phyloP scores from a whole-genome alignment of 2,113 vertebrate genomes.

The Eulacestoma nigropectus region DNA sequence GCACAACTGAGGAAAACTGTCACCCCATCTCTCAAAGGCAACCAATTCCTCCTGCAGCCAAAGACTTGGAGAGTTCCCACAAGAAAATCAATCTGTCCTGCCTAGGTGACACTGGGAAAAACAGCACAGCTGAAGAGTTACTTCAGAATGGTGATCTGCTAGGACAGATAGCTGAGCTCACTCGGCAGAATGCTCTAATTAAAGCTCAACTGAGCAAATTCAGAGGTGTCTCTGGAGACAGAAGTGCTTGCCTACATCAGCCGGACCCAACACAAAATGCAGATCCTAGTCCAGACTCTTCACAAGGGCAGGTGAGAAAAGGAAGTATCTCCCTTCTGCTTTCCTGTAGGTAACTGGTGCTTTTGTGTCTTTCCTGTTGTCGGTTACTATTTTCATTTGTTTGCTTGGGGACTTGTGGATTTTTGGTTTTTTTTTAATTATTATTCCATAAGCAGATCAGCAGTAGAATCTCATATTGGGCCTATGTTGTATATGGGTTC shows the following conservation, averaged over 20 bases:
- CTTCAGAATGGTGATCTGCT: conserved; percentile 66
- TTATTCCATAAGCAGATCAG: not conserved
- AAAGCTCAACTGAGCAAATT: conserved; percentile 75
- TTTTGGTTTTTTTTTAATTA: not conserved
- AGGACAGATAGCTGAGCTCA: conserved; percentile 78
- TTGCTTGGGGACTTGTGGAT: not conserved
- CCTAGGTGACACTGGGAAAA: not conserved
- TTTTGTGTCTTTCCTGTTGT: not conserved
- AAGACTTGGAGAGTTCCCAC: not conserved
- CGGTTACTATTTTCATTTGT: not conserved
- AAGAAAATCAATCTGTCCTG: not conserved
- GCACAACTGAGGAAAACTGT: conserved; percentile 36
- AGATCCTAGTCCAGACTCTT: not conserved
- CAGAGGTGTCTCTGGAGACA: conserved; percentile 2
- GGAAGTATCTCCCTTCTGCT: not conserved
- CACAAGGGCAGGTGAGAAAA: conserved; percentile 26
- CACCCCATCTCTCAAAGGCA: conserved; percentile 37
- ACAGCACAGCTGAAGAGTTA: not conserved
- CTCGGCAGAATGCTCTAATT: conserved; percentile 79
- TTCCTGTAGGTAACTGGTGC: not conserved
- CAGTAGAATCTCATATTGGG: not conserved
- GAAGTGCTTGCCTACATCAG: conserved; percentile 23
- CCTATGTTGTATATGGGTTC: not conserved
- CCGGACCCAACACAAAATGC: not conserved
- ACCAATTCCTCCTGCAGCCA: not conserved